Base-by-base conservation (phyloP, 1,140 invertebrate genomes). In the Lycorma delicatula region DNA sequence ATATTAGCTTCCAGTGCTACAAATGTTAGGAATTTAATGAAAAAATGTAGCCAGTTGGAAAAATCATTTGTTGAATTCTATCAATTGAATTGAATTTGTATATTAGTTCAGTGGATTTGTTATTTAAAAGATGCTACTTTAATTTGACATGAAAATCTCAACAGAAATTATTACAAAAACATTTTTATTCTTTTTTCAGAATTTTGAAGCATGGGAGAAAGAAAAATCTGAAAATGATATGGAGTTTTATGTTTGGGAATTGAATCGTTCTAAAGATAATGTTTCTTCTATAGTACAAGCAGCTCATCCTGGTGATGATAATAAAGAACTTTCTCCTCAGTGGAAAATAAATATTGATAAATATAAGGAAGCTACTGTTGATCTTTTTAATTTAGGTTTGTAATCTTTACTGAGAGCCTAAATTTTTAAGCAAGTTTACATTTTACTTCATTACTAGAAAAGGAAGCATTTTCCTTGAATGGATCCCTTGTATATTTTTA, bases 211-310 rank as follows among this genome's bases (percentile, higher is more conserved):
- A 36, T 63, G 62, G 62, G 62, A 63, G 48, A 41, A 44, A 46
- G 50, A 59, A 29, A 63, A 63, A 61, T 20, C 36, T 9, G 59
- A 58, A 38, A 46, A 28, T 7, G 62, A 63, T 13, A 63, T 63
- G 62, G 62, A 63, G 46, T 56, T 53, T 22, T 63, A 63, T 29
- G 56, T 59, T 11, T 63, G 62, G 62, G 49, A 63, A 12, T 48
- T 46, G 7, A 60, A 61, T 49, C 36, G 16, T 1, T 63, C 62
- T 1, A 57, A 60, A 38, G 28, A 55, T 50, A 41, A 58, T 20
- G 26, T 63, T 11, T 3, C 22, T n/a, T 38, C 52, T 6, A 41
- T 34, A 18, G 27, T 48, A 28, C 58, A 53, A 36, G 50, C 56
- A 7, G 13, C 46, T 7, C 31, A 54, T 4, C 13, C 50, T 16